A percentile compares a stretch with the other conserved stretches of the same genome.
Conservation (phyloP, 2,888 invertebrate species). For the Allygus modestus region DNA sequence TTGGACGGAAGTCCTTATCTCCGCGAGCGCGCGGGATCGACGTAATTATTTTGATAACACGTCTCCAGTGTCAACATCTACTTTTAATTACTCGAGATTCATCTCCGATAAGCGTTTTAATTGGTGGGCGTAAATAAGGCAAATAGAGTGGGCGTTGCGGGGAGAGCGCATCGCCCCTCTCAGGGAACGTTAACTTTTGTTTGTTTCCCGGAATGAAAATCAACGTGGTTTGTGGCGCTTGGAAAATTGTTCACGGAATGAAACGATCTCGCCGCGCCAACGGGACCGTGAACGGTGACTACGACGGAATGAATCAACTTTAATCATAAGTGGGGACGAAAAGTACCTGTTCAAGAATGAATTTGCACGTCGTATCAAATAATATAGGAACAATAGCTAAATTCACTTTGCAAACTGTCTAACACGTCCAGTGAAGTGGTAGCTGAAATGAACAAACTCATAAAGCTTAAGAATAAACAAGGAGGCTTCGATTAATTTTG, state of each 20-base stretch:
- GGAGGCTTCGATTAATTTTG: too few species aligned
- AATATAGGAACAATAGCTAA: too few species aligned
- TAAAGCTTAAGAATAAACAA: too few species aligned
- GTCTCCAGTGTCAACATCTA: slow-evolving; percentile 36
- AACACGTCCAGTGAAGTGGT: too few species aligned
- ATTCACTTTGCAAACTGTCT: too few species aligned
- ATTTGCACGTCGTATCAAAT: too few species aligned
- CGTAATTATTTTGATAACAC: not conserved
- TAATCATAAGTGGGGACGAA: too few species aligned
- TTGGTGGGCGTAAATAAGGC: not conserved
- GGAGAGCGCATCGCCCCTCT: not conserved
- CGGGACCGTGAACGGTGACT: not conserved
- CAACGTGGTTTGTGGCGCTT: slow-evolving; percentile 26
- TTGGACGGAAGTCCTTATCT: slow-evolving; percentile 10
- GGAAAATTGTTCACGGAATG: slow-evolving; percentile 7
- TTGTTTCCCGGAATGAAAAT: not conserved
- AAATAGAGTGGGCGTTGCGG: not conserved
- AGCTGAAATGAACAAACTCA: too few species aligned
- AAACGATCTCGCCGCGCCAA: not conserved
- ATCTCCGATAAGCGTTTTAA: not conserved
- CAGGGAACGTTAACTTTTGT: slow-evolving; percentile 9
- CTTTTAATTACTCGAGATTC: slow-evolving; percentile 38
- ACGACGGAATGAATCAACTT: too few species aligned
- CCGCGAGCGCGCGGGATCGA: not conserved
- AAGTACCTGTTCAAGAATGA: too few species aligned